Base-by-base conservation (phyloP, 2,113 vertebrate species). In the Oryctolagus cuniculus region DNA sequence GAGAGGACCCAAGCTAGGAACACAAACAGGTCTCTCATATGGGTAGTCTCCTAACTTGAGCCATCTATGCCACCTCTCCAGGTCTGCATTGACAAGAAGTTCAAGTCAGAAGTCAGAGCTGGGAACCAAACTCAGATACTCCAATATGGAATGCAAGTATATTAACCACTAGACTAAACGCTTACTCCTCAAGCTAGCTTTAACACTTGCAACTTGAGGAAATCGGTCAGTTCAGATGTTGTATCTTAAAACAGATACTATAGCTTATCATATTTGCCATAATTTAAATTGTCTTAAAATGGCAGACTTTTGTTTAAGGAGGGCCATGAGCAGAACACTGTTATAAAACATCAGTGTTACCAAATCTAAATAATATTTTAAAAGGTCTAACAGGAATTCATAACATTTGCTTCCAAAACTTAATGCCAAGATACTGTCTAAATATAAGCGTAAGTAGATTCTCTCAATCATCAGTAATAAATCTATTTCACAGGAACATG, bases 171-270 rank as follows among this genome's bases (percentile, higher is more conserved):
- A 44, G 44, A 44, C 44, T 44, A 44, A 44, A 44, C 7, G 44
- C 44, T 44, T 44, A 44, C 44, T 44, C 44, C 44, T 44, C 44
- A 44, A 44, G 44, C 44, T 44, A 44, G 44, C 44, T 94, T 70
- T 89, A 93, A 31, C n/a, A 55, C 79, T 27, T 61, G 88, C 73
- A 31, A 89, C 73, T 77, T 81, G 36, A 9, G n/a, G 79, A 91
- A 83, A 72, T 44, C 44, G 7, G 44, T 44, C 44, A 44, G 44
- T 44, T 44, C 44, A 44, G 44, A 44, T 44, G 44, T 44, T 44
- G 44, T 44, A 6, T 44, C 44, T 44, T 44, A 44, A 44, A 44
- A 44, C 44, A 44, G 44, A 44, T 44, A 44, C 6, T 77, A 16
- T 61, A 82, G 44, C 12, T 83, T 72, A 44, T 2, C 15, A 92